Base-by-base conservation (phyloP, 2,797 vertebrate species). In the Gallinago solitaria region DNA sequence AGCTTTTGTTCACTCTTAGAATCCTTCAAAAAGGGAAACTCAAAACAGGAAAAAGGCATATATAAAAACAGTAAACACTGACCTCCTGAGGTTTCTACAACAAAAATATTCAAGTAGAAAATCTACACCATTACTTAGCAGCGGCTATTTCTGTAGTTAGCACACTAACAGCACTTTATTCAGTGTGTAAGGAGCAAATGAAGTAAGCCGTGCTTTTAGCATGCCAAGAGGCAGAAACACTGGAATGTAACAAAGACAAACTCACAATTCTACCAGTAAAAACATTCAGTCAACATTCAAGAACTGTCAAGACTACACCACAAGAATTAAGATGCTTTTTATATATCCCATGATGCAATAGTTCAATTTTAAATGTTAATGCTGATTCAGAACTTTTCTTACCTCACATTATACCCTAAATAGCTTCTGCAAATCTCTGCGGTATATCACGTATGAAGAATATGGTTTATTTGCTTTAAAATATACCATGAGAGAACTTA, bases 21-120 rank as follows among this genome's bases (percentile, higher is more conserved):
- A 98, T 98, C 98, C 98, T 98, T 98, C 98, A 98, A 97, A 97
- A 98, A 98, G 97, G 95, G 97, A 97, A 98, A 98, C 98, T 98
- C 96, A 98, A 97, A 98, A 98, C 98, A 98, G 97, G 98, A 98
- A 98, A 98, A 98, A 99, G 98, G 98, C 97, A 98, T 98, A 99
- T 98, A 99, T 98, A 98, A 98, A 98, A 98, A 98, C 98, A 98
- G 98, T 99, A 98, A 99, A 99, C 98, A 99, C 98, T 98, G 98
- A 99, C 98, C 98, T 99, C 99, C 99, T 99, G 99, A 99, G 99
- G 99, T 98, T 98, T 98, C 99, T 99, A 99, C 98, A 98, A 98
- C 98, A 99, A 98, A 99, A 99, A 98, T 98, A 99, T 99, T 99
- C 99, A 99, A 99, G 99, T 99, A 99, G 98, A 99, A 99, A 98